These are phyloP conservation scores for Sycophila sp. DNA, from an alignment of 1,140 invertebrate species.

Conservation along the genomic window DNA sequence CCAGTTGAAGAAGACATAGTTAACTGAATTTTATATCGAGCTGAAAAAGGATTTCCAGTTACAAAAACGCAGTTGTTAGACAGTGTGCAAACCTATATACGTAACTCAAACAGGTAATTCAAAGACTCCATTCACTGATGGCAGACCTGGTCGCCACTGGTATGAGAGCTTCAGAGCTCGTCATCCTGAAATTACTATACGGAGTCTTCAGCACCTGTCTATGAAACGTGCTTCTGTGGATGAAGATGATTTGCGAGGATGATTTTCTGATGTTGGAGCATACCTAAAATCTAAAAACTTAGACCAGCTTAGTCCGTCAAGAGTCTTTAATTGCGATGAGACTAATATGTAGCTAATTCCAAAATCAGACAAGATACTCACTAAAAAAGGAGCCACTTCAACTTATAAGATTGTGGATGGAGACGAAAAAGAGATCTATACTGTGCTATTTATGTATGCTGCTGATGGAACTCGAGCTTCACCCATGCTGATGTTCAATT, in stretches of 20 bases:
- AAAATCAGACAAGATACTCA: conserved; percentile 48
- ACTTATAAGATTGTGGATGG: conserved; percentile 44
- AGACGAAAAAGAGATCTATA: conserved; percentile 51
- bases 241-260: conserved; percentile 39
- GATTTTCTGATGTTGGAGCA: conserved; percentile 44
- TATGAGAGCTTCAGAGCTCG: conserved; percentile 43
- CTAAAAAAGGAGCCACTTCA: conserved; percentile 48
- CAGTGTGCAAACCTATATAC: conserved; percentile 33
- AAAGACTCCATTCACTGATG: conserved; percentile 31
- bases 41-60: conserved; percentile 28
- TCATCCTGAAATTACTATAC: conserved; percentile 33
- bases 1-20: conserved; percentile 31
- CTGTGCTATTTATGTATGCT: conserved; percentile 49
- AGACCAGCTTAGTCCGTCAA: conserved; percentile 25
- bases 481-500: conserved; percentile 53
- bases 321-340: conserved; percentile 47
- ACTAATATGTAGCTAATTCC: conserved; percentile 44
- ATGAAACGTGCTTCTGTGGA: conserved; percentile 40
- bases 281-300: conserved; percentile 39
- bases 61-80: conserved; percentile 32
- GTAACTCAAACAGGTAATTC: conserved; percentile 20
- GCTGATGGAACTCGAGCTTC: conserved; percentile 49
- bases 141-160: conserved; percentile 42
- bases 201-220: conserved; percentile 45
- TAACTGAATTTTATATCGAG: conserved; percentile 27